Percentiles rank a stretch among this genome's conserved stretches.
Conservation (phyloP, 2,113 vertebrate genomes). For the Fulmarus glacialis region DNA sequence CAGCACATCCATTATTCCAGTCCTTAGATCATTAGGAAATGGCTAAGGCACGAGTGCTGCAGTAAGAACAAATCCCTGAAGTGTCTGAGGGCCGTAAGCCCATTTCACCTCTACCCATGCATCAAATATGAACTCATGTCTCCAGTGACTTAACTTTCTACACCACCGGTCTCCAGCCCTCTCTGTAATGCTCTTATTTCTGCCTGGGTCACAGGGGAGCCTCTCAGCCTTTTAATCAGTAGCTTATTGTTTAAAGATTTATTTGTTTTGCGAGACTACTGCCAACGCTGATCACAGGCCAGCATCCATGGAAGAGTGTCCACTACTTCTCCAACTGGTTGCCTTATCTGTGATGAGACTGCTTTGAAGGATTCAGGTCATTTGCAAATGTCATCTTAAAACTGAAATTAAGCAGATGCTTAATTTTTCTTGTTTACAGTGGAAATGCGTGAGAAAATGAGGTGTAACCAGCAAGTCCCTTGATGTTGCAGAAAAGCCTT, state of each 20-base stretch:
- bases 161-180: not conserved
- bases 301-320: not conserved
- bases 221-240: conserved; percentile 53
- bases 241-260: conserved; percentile 52
- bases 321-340: not conserved
- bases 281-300: not conserved
- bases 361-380: not conserved
- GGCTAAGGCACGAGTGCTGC: rapidly evolving
- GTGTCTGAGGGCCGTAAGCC: not conserved
- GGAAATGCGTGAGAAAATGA: not conserved
- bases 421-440: not conserved
- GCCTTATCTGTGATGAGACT: not conserved
- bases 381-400: not conserved
- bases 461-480: not conserved
- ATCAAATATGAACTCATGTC: conserved; percentile 45
- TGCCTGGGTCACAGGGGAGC: not conserved
- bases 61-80: conserved; percentile 10
- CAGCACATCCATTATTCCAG: not conserved
- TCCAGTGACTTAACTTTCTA: conserved; percentile 33
- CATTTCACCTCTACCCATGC: conserved; percentile 47
- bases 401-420: not conserved
- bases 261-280: conserved; percentile 1
- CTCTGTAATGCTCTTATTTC: conserved; percentile 40
- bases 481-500: not conserved
- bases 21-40: not conserved